These are phyloP conservation scores for Unio delphinus DNA, from an alignment of 2,888 invertebrate species.

Conservation along the genomic window DNA sequence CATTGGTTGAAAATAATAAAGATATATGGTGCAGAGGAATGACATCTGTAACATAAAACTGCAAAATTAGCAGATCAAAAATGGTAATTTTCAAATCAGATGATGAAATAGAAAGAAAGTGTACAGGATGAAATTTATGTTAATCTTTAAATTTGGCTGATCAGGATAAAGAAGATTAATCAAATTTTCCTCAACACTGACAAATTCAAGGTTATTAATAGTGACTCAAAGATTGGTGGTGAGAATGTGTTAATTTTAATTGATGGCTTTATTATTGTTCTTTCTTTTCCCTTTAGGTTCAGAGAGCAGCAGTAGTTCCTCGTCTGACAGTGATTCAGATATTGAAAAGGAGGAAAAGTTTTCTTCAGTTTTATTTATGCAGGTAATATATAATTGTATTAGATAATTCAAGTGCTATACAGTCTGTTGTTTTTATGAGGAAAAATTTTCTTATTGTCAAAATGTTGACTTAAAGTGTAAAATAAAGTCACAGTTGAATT, in stretches of 20 bases:
- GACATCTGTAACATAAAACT: too few species aligned
- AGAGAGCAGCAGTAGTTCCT: constrained; percentile 64
- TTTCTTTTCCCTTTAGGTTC: constrained; percentile 34
- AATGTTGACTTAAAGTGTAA: too few species aligned
- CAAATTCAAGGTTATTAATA: too few species aligned
- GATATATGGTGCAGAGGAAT: too few species aligned
- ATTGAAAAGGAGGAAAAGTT: constrained; percentile 70
- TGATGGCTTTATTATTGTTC: neutral
- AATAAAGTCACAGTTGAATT: too few species aligned
- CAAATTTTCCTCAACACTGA: too few species aligned
- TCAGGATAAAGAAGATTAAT: neutral
- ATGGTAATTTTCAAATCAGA: too few species aligned
- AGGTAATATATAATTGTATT: constrained; percentile 41
- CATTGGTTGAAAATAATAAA: too few species aligned
- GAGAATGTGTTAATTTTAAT: neutral
- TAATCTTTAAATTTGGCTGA: neutral
- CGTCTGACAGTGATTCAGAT: constrained; percentile 71
- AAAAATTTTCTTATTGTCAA: neutral
- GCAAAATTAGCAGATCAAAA: too few species aligned
- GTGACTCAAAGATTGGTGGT: too few species aligned
- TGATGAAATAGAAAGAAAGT: too few species aligned
- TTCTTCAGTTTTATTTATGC: constrained; percentile 71
- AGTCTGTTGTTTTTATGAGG: neutral
- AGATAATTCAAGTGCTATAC: neutral
- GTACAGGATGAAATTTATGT: neutral